These are phyloP conservation scores for Conchocele bisecta DNA, from an alignment of 2,888 invertebrate species.

Conservation along the genomic window DNA sequence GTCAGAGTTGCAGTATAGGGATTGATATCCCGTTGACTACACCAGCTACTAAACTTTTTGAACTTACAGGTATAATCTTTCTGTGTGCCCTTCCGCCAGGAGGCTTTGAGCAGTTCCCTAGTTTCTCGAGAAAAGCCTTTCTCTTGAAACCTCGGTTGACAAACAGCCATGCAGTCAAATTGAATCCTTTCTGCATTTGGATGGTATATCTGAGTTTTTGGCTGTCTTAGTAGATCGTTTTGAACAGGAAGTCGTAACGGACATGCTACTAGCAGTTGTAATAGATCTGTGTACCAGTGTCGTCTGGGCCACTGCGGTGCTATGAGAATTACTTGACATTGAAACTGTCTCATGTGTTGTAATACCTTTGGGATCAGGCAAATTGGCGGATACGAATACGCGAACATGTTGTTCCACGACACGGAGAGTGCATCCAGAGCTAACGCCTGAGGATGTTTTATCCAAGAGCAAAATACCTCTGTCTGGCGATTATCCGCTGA, in stretches of 20 bases:
- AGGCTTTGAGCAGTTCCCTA: conserved; percentile 33
- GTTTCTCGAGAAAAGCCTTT: conserved; percentile 30
- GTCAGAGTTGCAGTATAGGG: conserved; percentile 31
- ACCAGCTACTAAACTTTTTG: conserved; percentile 38
- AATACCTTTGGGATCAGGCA: conserved; percentile 7
- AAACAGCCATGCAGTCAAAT: conserved; percentile 26
- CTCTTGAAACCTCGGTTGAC: conserved; percentile 12
- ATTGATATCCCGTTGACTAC: conserved; percentile 36
- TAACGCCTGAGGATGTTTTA: conserved; percentile 19
- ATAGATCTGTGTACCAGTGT: conserved; percentile 17
- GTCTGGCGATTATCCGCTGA: conserved; percentile 22
- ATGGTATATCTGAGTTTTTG: conserved; percentile 19
- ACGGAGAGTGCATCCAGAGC: conserved; percentile 36
- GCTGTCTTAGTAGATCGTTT: conserved; percentile 21
- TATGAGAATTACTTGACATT: conserved; percentile 13
- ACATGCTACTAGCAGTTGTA: conserved; percentile 20
- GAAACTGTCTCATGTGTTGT: conserved; percentile 3
- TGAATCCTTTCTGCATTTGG: conserved; percentile 14
- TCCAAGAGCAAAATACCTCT: conserved; percentile 35
- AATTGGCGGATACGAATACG: conserved; percentile 34
- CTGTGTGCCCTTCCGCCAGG: conserved; percentile 33
- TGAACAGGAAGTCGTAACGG: conserved; percentile 14
- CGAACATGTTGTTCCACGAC: conserved; percentile 7
- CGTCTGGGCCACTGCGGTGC: conserved; percentile 27
- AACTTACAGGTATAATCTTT: conserved; percentile 35